Base-by-base conservation (phyloP, 2,113 vertebrate species). In the Mormyrus lacerda region DNA sequence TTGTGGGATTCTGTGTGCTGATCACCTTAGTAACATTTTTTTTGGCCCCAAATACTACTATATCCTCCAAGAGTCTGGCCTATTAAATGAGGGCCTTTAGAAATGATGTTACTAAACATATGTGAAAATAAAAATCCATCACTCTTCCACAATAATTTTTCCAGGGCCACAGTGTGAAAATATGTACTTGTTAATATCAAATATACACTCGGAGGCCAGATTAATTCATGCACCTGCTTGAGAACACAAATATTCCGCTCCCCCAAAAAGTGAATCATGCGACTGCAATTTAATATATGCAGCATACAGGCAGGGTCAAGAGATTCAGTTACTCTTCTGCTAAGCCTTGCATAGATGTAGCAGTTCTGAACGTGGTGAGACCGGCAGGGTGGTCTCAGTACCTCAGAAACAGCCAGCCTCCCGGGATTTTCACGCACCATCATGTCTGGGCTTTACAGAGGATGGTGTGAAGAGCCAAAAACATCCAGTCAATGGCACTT, bases 181-280 rank as follows among this genome's bases (percentile, higher is more conserved):
- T 79, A 79, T 42, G 73, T 79, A 79, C 35, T 39, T 79, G 73
- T 79, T 79, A 35, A 79, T 79, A 79, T 79, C 31, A 39, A 42
- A 79, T 79, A 42, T 42, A 79, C 73, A 39, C 35, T 79, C 73
- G 19, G 73, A 13, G 13, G 73, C 47, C 85, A 50, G 45, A 82
- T 90, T 87, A 89, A 53, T 87, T 88, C 87, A 76, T 53, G 73
- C 89, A 87, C 73, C 73, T 79, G 35, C 35, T 39, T 42, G 88
- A 82, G 89, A 91, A 76, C 90, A 61, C 86, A 88, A 89, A 89
- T 48, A 61, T 61, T 42, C 35, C 79, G 5, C 73, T 39, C 35
- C 73, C 39, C 73, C 13, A 79, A 79, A 35, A 79, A 79, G 17
- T 39, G 73, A 79, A 79, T 42, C 31, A 42, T 79, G 35, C 73